A percentile compares a stretch with the other conserved stretches of the same genome.
Conservation (phyloP, 2,888 invertebrate genomes). For the Blera fallax region DNA sequence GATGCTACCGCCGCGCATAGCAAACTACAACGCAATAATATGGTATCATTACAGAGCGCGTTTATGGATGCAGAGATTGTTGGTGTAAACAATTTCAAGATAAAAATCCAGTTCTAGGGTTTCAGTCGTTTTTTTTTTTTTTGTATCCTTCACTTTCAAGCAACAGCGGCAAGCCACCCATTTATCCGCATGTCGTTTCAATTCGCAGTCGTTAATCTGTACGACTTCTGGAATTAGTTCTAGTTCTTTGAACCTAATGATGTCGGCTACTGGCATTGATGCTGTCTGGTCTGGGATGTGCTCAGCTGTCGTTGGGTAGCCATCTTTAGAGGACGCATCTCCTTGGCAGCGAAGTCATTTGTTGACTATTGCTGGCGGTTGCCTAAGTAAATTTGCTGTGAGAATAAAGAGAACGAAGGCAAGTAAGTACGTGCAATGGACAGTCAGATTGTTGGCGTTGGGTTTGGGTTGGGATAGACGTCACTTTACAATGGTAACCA, state of each 20-base stretch:
- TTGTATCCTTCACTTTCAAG: not conserved
- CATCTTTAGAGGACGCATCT: slow-evolving; percentile 7
- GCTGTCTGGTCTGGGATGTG: slow-evolving; percentile 5
- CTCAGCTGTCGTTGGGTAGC: slow-evolving; percentile 7
- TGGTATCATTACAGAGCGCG: slow-evolving; percentile 42
- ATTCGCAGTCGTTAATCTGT: slow-evolving; percentile 59
- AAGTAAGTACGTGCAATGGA: not conserved
- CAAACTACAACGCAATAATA: slow-evolving; percentile 33
- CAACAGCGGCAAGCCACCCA: slow-evolving; percentile 21
- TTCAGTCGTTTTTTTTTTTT: not conserved
- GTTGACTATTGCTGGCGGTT: slow-evolving; percentile 23
- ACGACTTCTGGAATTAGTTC: slow-evolving; percentile 64
- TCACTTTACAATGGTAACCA: slow-evolving; percentile 48
- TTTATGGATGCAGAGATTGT: slow-evolving; percentile 45
- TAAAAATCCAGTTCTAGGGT: slow-evolving; percentile 49
- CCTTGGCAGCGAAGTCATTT: slow-evolving; percentile 28
- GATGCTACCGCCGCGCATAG: slow-evolving; percentile 13
- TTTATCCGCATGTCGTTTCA: slow-evolving; percentile 57
- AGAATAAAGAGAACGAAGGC: not conserved
- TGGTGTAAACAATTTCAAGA: slow-evolving; percentile 55
- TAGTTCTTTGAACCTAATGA: slow-evolving; percentile 67
- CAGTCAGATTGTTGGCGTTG: slow-evolving; percentile 3
- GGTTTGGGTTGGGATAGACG: slow-evolving; percentile 22
- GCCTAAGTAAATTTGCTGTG: slow-evolving; percentile 15
- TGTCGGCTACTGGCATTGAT: slow-evolving; percentile 49